Evolutionary conservation across 2,113 vertebrate genomes (phyloP), one percentile per base, ranked within the genome.

Genomic region (Psittacula cyanocephala): DNA sequence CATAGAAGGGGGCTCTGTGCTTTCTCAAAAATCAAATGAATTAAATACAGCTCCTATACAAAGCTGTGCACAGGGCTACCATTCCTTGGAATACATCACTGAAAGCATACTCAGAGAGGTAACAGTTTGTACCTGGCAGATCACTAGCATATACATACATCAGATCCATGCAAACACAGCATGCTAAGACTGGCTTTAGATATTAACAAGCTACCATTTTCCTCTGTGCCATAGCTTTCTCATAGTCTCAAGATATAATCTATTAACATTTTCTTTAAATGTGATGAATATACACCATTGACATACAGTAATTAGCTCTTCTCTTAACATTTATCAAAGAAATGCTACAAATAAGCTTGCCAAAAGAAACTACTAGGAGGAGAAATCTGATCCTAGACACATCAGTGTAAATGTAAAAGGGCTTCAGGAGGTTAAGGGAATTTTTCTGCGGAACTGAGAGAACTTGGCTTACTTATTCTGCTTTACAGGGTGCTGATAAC

Each of bases 401-500:
- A 60, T 3, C 39, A 60, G 9, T 41, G 29, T n/a, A 86, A 89
- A 79, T 52, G 57, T 79, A 25, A 82, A 55, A 79, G 15, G 39
- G 4, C 22, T 79, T 92, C 53, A 53, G n/a, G 15, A 68, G 29
- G 57, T 72, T 85, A 78, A 83, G 29, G 6, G 15, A 85, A 16
- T 57, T 87, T 71, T 84, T 69, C 35, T 62, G 57, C 57, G 53
- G 37, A 91, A 82, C 47, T 44, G 50, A 69, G 31, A 89, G 19
- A 89, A 62, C 29, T 87, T 95, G 80, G 60, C 60, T 86, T 60
- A 33, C 19, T 91, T 75, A 28, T 28, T 86, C 47, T 86, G 8
- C 12, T 94, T 89, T 92, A 80, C 31, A 91, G n/a, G 11, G 10
- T 80, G 52, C 63, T 91, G 84, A 65, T 95, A 82, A 91, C 59